Conservation (phyloP, 2,797 vertebrate species). For the Potorous gilbertii region DNA sequence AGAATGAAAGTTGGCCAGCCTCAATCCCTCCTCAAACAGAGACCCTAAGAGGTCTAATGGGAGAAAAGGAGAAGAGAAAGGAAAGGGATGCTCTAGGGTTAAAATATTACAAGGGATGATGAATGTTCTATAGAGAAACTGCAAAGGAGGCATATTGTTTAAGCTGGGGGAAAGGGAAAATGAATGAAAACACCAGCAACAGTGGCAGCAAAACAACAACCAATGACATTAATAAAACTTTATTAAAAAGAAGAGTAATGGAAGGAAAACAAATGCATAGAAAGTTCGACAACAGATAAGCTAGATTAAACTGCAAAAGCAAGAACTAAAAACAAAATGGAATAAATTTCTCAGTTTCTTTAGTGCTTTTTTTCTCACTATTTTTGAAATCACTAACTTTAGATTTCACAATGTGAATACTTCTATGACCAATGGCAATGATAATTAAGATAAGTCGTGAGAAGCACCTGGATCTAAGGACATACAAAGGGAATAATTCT, state of each 20-base stretch:
- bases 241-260: background rate
- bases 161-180: background rate
- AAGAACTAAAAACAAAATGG: background rate
- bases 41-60: background rate
- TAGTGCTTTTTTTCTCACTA: background rate
- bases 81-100: too few relatives aligned
- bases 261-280: background rate
- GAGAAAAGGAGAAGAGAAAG: too few relatives aligned
- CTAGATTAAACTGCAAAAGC: background rate
- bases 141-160: background rate
- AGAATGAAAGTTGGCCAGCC: background rate
- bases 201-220: background rate
- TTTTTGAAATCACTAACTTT: background rate
- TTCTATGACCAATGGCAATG: background rate
- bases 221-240: background rate
- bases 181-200: background rate
- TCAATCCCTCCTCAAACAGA: background rate
- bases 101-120: background rate
- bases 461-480: background rate
- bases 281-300: background rate
- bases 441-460: background rate
- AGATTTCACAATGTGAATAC: background rate
- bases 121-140: background rate
- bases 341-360: background rate
- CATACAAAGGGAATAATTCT: background rate